Evolutionary conservation across 2,888 invertebrate species (phyloP), one percentile per base, ranked within the genome.

Genomic region (Hecatera dysodea): DNA sequence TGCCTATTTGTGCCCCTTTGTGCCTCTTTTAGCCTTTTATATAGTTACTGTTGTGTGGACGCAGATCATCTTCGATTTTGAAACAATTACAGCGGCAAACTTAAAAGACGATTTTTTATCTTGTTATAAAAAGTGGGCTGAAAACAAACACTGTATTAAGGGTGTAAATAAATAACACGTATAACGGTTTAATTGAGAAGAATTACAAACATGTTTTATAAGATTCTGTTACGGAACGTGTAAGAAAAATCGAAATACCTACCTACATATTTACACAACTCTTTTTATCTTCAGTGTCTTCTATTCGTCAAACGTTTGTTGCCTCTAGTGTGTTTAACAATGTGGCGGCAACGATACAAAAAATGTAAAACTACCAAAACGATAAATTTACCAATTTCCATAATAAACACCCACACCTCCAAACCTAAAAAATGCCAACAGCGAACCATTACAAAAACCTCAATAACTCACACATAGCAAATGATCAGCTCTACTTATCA

Each of bases 401-500:
- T 78, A 42, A 27, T 36, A 60, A 27, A n/a, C 12, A 27, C n/a
- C 33, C 33, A 59, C 12, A 36, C 12, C 7, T 44, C 15, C 6
- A 33, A 19, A 42, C 5, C 29, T 33, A 15, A 79, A 2, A 52
- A 63, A 42, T 33, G 29, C 12, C 36, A 57, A 57, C 9, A 48
- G 27, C 19, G 24, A 48, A 36, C n/a, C 39, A 69, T 77, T 57
- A 53, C 15, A 61, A 76, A 65, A 62, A 6, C 42, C 48, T 29
- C 27, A 9, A 82, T 72, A 75, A 79, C 39, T 79, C 65, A 72
- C 29, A 64, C 29, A 60, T 46, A 39, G 52, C 19, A 69, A 74
- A 83, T 78, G 70, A 72, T 84, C 78, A 81, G 81, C 80, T 75
- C 66, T 74, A 70, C 70, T 65, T 82, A 66, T 70, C 67, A 72